Percentiles rank a stretch among this genome's conserved stretches.
Conservation (phyloP, 2,888 invertebrate species). For the Stenoptilia bipunctidactyla region DNA sequence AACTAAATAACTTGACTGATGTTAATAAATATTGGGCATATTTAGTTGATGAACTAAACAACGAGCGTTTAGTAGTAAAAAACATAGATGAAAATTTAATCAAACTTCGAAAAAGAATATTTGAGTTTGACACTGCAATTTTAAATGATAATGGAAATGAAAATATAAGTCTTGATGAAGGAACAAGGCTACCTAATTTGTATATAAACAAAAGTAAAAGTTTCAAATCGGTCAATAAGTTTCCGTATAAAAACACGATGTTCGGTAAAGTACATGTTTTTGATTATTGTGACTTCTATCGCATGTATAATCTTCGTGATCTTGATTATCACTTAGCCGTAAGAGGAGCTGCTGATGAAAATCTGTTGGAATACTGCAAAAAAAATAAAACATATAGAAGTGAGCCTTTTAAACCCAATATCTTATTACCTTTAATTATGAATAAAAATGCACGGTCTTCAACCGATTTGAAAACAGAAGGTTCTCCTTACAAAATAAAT, state of each 20-base stretch:
- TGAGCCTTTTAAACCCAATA: background rate
- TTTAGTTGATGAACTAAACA: conserved; percentile 39
- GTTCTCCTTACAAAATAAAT: too few relatives aligned
- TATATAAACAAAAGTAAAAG: too few relatives aligned
- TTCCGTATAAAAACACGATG: too few relatives aligned
- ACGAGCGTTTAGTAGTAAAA: conserved; percentile 30
- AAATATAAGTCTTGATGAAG: too few relatives aligned
- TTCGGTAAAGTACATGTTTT: too few relatives aligned
- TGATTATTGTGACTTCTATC: too few relatives aligned
- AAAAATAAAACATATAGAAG: background rate
- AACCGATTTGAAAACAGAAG: too few relatives aligned
- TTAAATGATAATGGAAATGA: too few relatives aligned
- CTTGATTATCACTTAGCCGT: background rate
- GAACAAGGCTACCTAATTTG: too few relatives aligned
- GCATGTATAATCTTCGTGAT: background rate
- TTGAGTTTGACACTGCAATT: too few relatives aligned
- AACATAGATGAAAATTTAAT: conserved; percentile 38
- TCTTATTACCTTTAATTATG: background rate
- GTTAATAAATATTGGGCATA: conserved; percentile 57
- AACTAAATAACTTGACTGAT: conserved; percentile 32
- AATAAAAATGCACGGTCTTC: background rate
- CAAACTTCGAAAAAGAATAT: conserved; percentile 23
- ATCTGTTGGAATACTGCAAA: background rate
- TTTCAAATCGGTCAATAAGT: too few relatives aligned
- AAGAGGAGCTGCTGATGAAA: background rate